Evolutionary conservation across 2,113 vertebrate genomes (phyloP).

Genomic region (Hemicordylus capensis): DNA sequence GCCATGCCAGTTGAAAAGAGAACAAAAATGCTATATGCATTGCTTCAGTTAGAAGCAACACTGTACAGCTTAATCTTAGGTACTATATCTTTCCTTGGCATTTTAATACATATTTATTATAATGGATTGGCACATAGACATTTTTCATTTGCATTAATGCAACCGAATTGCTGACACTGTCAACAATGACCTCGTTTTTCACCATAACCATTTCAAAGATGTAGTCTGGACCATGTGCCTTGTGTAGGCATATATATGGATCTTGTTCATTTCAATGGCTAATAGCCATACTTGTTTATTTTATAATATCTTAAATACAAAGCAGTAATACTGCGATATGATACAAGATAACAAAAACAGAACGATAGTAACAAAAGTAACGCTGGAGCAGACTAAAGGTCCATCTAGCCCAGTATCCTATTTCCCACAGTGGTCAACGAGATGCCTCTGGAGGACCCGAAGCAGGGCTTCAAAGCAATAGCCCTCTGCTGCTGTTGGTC

Average conservation of each 20-base stretch:
- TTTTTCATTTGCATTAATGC: constrained; percentile 50
- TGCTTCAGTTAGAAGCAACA: constrained; percentile 14
- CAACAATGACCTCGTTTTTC: constrained; percentile 26
- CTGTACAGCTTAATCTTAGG: constrained; percentile 1
- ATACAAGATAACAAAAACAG: neutral
- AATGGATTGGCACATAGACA: neutral
- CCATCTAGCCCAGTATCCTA: too few relatives aligned
- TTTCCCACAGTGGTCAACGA: too few relatives aligned
- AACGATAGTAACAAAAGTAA: neutral
- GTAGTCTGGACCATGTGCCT: neutral
- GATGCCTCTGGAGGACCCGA: too few relatives aligned
- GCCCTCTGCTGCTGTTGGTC: too few relatives aligned
- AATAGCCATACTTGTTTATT: constrained; percentile 10
- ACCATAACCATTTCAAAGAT: constrained; percentile 9
- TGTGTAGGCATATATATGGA: neutral
- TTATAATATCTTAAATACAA: neutral
- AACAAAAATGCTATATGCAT: constrained; percentile 8
- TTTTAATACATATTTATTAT: constrained; percentile 49
- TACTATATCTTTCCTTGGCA: constrained; percentile 4
- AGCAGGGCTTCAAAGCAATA: too few relatives aligned
- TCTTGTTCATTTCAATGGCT: constrained; percentile 1
- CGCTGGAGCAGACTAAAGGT: neutral
- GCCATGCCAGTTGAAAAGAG: constrained; percentile 6
- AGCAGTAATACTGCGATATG: neutral
- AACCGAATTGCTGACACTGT: constrained; percentile 33